Evolutionary conservation across 1,140 invertebrate species (phyloP).

Genomic region (Dreissena polymorpha): DNA sequence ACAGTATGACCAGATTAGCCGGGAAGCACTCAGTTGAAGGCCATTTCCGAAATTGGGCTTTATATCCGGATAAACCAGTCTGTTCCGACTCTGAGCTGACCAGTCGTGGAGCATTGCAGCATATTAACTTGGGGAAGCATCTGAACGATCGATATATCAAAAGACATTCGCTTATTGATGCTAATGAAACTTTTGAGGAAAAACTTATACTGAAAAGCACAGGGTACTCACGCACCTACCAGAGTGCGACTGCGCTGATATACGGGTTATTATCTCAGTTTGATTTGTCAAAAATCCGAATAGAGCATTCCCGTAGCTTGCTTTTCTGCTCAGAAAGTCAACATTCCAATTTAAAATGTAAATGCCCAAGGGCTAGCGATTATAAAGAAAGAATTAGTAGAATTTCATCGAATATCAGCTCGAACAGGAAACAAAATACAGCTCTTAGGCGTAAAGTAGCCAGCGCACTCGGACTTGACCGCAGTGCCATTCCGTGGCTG

Average conservation of each 20-base stretch:
- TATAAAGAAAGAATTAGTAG: conserved; percentile 59
- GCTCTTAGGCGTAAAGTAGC: conserved; percentile 49
- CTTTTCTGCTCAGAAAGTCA: conserved; percentile 66
- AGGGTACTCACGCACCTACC: conserved; percentile 91
- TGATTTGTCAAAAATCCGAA: conserved; percentile 80
- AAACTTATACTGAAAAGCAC: conserved; percentile 90
- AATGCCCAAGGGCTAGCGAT: conserved; percentile 81
- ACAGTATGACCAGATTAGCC: conserved; percentile 46
- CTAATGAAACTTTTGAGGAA: conserved; percentile 78
- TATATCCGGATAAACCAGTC: conserved; percentile 83
- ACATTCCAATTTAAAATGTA: conserved; percentile 84
- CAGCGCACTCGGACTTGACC: conserved; percentile 50
- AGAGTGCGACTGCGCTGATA: conserved; percentile 90
- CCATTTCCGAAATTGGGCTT: conserved; percentile 90
- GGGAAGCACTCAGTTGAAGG: conserved; percentile 80
- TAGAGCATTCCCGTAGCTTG: conserved; percentile 75
- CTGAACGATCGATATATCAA: conserved; percentile 86
- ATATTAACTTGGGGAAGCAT: conserved; percentile 88
- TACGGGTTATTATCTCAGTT: conserved; percentile 87
- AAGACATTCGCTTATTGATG: conserved; percentile 81
- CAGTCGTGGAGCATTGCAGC: conserved; percentile 86
- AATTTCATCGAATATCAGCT: conserved; percentile 58
- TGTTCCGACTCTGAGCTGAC: conserved; percentile 88
- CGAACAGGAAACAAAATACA: conserved; percentile 32
- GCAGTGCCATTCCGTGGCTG: conserved; percentile 37